These are phyloP conservation scores for Eupithecia pulchellata DNA, from an alignment of 2,888 invertebrate genomes.

Conservation along the genomic window DNA sequence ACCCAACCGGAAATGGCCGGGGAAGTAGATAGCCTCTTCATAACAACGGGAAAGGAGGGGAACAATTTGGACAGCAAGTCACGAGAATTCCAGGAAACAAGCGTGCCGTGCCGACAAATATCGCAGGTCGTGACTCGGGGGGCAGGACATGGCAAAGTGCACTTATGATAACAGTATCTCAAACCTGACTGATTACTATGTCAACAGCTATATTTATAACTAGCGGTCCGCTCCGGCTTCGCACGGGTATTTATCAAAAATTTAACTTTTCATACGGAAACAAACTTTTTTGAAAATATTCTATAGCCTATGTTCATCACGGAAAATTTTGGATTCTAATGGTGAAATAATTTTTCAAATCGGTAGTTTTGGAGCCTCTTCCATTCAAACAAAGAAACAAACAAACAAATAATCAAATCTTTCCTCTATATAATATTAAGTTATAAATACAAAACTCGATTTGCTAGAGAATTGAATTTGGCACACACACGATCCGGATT, in stretches of 20 bases:
- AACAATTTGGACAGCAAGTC: constrained; percentile 18
- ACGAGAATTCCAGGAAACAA: constrained; percentile 28
- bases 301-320: too few species aligned
- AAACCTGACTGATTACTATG: neutral
- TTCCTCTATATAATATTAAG: too few species aligned
- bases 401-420: too few species aligned
- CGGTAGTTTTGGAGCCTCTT: too few species aligned
- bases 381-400: too few species aligned
- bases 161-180: constrained; percentile 8
- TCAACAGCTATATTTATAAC: neutral
- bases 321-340: too few species aligned
- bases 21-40: constrained; percentile 5
- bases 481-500: neutral
- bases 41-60: constrained; percentile 17
- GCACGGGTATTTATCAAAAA: too few species aligned
- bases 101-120: constrained; percentile 31
- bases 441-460: neutral
- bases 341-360: too few species aligned
- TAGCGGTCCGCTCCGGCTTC: too few species aligned
- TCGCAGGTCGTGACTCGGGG: constrained; percentile 46
- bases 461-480: neutral
- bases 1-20: neutral
- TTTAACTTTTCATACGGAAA: too few species aligned
- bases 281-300: too few species aligned
- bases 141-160: constrained; percentile 39